Evolutionary conservation across 2,888 invertebrate genomes (phyloP).

Genomic region (Patella depressa): DNA sequence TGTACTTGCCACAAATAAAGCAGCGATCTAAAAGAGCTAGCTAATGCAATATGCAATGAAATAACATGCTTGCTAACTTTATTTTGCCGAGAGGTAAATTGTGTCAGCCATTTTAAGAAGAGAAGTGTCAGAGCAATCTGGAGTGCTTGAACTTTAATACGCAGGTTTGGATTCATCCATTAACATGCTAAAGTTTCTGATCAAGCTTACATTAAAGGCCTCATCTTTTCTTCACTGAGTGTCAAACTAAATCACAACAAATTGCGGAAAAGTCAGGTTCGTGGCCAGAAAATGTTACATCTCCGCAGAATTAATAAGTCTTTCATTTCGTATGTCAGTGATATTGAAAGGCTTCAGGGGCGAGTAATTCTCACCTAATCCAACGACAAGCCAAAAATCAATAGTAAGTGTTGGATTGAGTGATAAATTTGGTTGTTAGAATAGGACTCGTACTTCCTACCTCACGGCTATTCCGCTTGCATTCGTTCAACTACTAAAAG

Average conservation of each 20-base stretch:
- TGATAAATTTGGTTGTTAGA: slow-evolving; percentile 6
- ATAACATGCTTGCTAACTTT: too few relatives aligned
- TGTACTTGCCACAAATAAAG: too few relatives aligned
- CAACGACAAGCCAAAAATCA: slow-evolving; percentile 2
- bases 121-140: too few relatives aligned
- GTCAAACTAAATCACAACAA: slow-evolving; percentile 10
- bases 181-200: too few relatives aligned
- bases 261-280: not conserved
- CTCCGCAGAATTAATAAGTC: not conserved
- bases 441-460: not conserved
- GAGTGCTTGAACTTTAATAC: too few relatives aligned
- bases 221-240: not conserved
- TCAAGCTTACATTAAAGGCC: too few relatives aligned
- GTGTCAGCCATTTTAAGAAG: too few relatives aligned
- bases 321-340: slow-evolving; percentile 3
- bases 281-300: not conserved
- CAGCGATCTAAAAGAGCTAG: too few relatives aligned
- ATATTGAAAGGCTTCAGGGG: slow-evolving; percentile 7
- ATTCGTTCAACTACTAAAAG: not conserved
- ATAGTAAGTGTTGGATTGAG: slow-evolving; percentile 1
- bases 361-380: not conserved
- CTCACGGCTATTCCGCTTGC: not conserved
- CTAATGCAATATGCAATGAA: too few relatives aligned
- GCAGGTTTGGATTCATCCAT: too few relatives aligned
- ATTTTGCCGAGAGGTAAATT: too few relatives aligned